Conservation (phyloP, 2,797 vertebrate genomes). For the Sebastiscus albofasciatus region DNA sequence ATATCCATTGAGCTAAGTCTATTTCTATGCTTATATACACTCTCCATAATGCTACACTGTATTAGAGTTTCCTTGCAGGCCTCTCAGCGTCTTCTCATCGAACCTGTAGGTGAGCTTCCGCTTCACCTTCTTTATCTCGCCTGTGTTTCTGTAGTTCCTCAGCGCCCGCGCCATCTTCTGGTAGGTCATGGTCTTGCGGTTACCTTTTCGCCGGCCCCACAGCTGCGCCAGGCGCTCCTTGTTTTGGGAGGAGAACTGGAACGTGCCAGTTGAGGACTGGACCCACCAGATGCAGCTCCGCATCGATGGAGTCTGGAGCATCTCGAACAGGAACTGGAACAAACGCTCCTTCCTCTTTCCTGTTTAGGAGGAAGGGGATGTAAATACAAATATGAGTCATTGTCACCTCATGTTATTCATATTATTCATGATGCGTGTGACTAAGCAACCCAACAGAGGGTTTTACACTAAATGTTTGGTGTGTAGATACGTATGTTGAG, state of each 20-base stretch:
- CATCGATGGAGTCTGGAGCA: slow-evolving; percentile 87
- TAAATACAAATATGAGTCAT: slow-evolving; percentile 8
- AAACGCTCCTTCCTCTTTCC: slow-evolving; percentile 86
- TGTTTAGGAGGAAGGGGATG: slow-evolving; percentile 46
- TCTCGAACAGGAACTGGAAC: slow-evolving; percentile 88
- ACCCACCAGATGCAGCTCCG: slow-evolving; percentile 89
- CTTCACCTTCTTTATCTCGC: slow-evolving; percentile 87
- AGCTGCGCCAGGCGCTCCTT: slow-evolving; percentile 85
- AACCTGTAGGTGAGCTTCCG: slow-evolving; percentile 87
- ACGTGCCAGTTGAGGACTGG: slow-evolving; percentile 81
- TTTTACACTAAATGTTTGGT: not conserved
- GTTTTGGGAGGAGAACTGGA: slow-evolving; percentile 89
- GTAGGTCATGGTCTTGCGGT: slow-evolving; percentile 88
- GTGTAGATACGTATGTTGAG: not conserved
- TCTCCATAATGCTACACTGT: slow-evolving; percentile 1
- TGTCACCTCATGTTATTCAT: too few relatives aligned
- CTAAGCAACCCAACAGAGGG: not conserved
- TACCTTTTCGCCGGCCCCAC: slow-evolving; percentile 86
- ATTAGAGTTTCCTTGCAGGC: slow-evolving; percentile 68
- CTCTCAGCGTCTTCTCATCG: slow-evolving; percentile 79
- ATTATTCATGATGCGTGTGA: not conserved
- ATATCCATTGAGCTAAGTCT: slow-evolving; percentile 18
- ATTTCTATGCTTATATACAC: not conserved
- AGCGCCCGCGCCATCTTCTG: slow-evolving; percentile 88
- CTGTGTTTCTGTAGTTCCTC: slow-evolving; percentile 85